phyloP scores from a whole-genome alignment of 2,113 vertebrate species.

The Toxostoma redivivum region DNA sequence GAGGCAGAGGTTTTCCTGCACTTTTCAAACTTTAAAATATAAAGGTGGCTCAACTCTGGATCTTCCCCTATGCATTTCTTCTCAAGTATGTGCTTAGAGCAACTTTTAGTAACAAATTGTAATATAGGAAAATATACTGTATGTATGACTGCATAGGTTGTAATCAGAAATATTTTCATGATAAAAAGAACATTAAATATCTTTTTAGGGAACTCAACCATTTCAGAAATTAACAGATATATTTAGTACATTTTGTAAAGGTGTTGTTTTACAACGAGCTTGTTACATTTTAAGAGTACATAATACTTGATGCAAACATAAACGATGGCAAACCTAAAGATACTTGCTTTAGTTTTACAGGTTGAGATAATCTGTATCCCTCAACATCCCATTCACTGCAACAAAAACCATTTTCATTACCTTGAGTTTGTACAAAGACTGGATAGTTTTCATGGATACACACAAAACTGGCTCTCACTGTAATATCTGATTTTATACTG shows the following conservation, averaged over 20 bases:
- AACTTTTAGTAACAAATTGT: neutral
- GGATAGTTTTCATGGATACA: neutral
- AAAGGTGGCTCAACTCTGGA: neutral
- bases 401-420: fast-evolving
- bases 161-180: neutral
- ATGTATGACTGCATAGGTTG: neutral
- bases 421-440: neutral
- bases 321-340: neutral
- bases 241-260: neutral
- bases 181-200: neutral
- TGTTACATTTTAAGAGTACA: neutral
- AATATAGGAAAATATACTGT: neutral
- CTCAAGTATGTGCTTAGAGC: neutral
- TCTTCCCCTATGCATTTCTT: neutral
- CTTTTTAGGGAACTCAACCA: neutral
- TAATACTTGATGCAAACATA: neutral
- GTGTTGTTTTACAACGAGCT: neutral
- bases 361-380: neutral
- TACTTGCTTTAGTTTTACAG: neutral
- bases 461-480: neutral
- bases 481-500: neutral
- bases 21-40: neutral
- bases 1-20: neutral
- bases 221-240: neutral
- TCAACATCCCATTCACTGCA: neutral